Base-by-base conservation (phyloP, 2,113 vertebrate species). In the Tenebrosternarchus preto region DNA sequence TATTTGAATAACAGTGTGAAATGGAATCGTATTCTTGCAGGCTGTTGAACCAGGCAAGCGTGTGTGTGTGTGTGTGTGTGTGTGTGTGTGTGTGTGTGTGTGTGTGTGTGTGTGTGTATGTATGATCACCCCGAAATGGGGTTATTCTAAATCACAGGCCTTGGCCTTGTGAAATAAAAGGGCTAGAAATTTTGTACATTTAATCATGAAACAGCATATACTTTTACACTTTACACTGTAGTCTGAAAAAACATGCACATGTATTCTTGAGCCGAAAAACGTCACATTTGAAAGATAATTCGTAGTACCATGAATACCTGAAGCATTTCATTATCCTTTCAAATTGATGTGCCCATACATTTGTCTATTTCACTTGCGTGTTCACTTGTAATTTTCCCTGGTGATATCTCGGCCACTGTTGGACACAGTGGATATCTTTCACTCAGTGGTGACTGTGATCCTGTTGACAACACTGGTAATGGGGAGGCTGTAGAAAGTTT, bases 131-230 rank as follows among this genome's bases (percentile, higher is more conserved):
- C 82, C 85, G 82, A 86, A 80, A 88, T 89, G 90, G 90, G 90
- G 90, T 90, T 85, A 89, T 86, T 88, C 84, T 80, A 79, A 89
- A 90, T 91, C 90, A 89, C 88, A 84, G 87, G 89, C 87, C 15
- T 15, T 17, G 12, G 80, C 87, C 90, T 90, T 56, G 90, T 91
- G 90, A 91, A 87, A 87, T 84, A 80, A 84, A 93, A 93, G 92
- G 91, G 91, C 92, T 93, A 91, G 61, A 78, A 67, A 66, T 63
- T 56, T 73, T 50, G 46, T 46, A 63, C 78, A 73, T 73, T 88
- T 85, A 24, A 4, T 57, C 24, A 85, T 83, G 80, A 43, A 60
- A 36, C 77, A 63, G 43, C 25, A 33, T 55, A 46, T 60, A 4
- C 24, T 27, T 60, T 29, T 57, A 46, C 27, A 15, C 43, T 8